These are phyloP conservation scores for Phalanger gymnotis DNA, from an alignment of 2,797 vertebrate genomes.

Conservation along the genomic window DNA sequence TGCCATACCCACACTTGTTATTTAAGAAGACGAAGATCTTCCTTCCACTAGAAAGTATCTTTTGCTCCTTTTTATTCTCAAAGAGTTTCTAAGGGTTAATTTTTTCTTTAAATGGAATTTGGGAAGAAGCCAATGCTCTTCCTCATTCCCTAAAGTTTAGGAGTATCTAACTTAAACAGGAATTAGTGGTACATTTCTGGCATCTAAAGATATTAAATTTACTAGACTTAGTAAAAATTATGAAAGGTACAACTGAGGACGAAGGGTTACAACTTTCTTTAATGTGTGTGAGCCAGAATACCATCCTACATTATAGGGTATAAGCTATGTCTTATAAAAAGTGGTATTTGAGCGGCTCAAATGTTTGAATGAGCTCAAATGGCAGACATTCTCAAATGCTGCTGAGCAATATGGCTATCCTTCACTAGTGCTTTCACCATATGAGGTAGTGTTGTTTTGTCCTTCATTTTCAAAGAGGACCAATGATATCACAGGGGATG, in stretches of 20 bases:
- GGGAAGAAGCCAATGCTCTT: not conserved
- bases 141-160: not conserved
- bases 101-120: not conserved
- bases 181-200: slow-evolving; percentile 9
- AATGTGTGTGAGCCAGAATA: not conserved
- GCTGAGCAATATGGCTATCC: not conserved
- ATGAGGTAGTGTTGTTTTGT: not conserved
- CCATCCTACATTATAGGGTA: not conserved
- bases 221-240: not conserved
- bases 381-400: not conserved
- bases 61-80: not conserved
- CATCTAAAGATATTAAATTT: not conserved
- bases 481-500: too few species aligned
- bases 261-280: not conserved
- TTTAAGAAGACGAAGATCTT: slow-evolving; percentile 14
- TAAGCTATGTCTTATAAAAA: not conserved
- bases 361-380: not conserved
- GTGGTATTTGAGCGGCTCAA: not conserved
- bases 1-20: not conserved
- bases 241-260: not conserved
- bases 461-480: not conserved
- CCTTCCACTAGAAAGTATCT: not conserved
- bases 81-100: not conserved
- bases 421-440: not conserved
- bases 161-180: not conserved